These are phyloP conservation scores for Clepsis dumicolana DNA, from an alignment of 2,888 invertebrate genomes.

Conservation along the genomic window DNA sequence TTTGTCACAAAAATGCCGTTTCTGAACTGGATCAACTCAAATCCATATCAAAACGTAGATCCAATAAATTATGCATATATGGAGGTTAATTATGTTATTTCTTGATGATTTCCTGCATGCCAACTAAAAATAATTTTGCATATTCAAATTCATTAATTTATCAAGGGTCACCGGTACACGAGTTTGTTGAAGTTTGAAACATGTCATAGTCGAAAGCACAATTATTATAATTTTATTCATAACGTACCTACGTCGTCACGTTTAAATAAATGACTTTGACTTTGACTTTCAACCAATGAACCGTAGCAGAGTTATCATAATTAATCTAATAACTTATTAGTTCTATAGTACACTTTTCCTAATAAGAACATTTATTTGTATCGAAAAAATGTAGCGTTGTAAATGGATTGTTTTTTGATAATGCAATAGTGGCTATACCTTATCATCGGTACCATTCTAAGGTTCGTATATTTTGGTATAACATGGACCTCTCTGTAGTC, in stretches of 20 bases:
- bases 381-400: too few relatives aligned
- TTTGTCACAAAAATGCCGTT: not conserved
- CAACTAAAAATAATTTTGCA: constrained; percentile 1
- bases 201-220: not conserved
- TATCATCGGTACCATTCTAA: too few relatives aligned
- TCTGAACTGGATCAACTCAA: not conserved
- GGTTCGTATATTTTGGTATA: too few relatives aligned
- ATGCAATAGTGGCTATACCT: too few relatives aligned
- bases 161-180: not conserved
- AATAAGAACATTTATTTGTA: too few relatives aligned
- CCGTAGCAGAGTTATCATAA: not conserved
- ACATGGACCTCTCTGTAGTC: too few relatives aligned
- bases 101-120: constrained; percentile 7
- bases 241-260: not conserved
- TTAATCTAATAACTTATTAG: not conserved
- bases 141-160: constrained; percentile 22
- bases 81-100: constrained; percentile 11
- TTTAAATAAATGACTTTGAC: constrained; percentile 1
- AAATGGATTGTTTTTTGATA: too few relatives aligned
- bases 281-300: not conserved
- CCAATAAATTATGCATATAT: not conserved
- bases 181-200: not conserved
- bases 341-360: too few relatives aligned
- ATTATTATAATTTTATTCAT: constrained; percentile 28
- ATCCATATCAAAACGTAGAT: not conserved